A percentile compares a stretch with the other conserved stretches of the same genome.
Conservation (phyloP, 2,888 invertebrate genomes). For the Calliopum simillimum region DNA sequence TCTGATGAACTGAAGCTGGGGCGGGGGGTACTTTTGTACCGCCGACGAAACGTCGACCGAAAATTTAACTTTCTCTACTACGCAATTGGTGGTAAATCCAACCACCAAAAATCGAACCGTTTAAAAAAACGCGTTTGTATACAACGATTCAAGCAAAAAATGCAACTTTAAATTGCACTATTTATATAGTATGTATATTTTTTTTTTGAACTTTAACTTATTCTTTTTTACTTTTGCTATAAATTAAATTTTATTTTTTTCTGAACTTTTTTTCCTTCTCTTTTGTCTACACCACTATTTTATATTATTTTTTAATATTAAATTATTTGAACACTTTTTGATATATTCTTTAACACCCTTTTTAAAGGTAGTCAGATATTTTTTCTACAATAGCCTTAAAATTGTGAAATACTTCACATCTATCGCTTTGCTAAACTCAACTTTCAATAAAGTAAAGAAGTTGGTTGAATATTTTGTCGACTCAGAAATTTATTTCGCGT, state of each 20-base stretch:
- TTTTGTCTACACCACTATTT: background rate
- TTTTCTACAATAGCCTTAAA: background rate
- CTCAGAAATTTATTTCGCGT: slow-evolving; percentile 21
- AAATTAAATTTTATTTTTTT: background rate
- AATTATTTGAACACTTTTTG: slow-evolving; percentile 13
- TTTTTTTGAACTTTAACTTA: background rate
- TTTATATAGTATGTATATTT: background rate
- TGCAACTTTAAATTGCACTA: background rate
- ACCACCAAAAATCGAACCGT: slow-evolving; percentile 27
- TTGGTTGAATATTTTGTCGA: background rate
- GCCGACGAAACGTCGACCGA: slow-evolving; percentile 15
- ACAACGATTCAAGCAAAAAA: too few species aligned
- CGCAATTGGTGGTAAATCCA: slow-evolving; percentile 35
- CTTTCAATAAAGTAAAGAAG: slow-evolving; percentile 1
- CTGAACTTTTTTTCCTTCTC: background rate
- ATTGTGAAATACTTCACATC: slow-evolving; percentile 1
- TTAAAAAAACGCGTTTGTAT: background rate
- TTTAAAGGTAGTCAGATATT: background rate
- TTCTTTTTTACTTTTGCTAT: background rate
- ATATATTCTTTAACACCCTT: slow-evolving; percentile 6
- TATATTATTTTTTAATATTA: background rate
- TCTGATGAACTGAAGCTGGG: background rate
- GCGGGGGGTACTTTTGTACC: background rate
- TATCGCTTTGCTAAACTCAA: slow-evolving; percentile 8
- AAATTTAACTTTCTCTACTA: slow-evolving; percentile 4